A percentile compares a stretch with the other conserved stretches of the same genome.
Conservation (phyloP, 2,888 invertebrate genomes). For the Conomelus anceps region DNA sequence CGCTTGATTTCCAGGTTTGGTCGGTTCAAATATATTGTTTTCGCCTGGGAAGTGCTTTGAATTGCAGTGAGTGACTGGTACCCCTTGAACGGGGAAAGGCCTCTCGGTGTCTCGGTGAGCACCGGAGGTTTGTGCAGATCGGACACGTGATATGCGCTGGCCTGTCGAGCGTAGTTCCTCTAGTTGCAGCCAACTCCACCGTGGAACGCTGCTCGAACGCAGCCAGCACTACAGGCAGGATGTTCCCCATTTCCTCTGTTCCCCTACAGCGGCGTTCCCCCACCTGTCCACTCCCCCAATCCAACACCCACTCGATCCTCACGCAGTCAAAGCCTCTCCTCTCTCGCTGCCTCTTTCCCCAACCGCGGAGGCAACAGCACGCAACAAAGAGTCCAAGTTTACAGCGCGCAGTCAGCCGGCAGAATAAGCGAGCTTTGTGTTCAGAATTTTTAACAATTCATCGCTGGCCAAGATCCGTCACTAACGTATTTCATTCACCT, state of each 20-base stretch:
- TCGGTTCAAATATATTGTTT: conserved; percentile 25
- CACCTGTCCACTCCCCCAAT: background rate
- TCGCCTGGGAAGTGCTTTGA: conserved; percentile 27
- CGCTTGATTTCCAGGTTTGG: too few species aligned
- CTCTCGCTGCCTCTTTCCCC: background rate
- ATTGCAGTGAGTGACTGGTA: conserved; percentile 30
- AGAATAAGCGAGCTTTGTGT: background rate
- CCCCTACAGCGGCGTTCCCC: background rate
- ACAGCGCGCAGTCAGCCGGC: background rate
- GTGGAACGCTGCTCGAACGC: background rate
- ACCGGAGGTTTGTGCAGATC: background rate
- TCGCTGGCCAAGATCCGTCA: background rate
- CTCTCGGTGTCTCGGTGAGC: background rate
- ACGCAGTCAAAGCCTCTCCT: too few species aligned
- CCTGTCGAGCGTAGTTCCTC: background rate
- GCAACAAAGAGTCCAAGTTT: background rate
- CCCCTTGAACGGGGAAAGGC: background rate
- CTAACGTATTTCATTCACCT: background rate
- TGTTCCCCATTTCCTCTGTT: background rate
- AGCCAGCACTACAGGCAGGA: background rate
- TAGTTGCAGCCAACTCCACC: background rate
- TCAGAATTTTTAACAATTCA: background rate
- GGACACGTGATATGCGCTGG: background rate
- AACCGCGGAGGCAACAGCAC: background rate
- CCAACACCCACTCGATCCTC: background rate